Percentiles rank a stretch among this genome's conserved stretches.
Conservation (phyloP, 2,888 invertebrate genomes). For the Biston stratarius region DNA sequence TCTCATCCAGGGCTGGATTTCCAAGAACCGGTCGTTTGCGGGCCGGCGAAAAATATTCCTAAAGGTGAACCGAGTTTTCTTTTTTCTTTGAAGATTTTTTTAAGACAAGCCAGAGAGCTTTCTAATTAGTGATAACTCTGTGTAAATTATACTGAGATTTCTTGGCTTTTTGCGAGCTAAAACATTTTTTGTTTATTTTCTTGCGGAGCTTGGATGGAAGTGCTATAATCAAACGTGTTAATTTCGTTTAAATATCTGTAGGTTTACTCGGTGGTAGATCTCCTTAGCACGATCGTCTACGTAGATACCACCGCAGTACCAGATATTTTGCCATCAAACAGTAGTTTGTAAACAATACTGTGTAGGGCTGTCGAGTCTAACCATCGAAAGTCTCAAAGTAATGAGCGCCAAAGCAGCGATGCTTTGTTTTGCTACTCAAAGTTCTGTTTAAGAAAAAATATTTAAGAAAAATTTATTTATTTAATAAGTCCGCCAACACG, state of each 20-base stretch:
- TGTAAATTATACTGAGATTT: conserved; percentile 32
- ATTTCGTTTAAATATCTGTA: conserved; percentile 4
- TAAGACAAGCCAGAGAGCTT: conserved; percentile 30
- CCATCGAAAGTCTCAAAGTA: too few relatives aligned
- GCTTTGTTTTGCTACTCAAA: too few relatives aligned
- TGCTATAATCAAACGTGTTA: conserved; percentile 11
- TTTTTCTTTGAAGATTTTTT: conserved; percentile 33
- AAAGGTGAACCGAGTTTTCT: conserved; percentile 22
- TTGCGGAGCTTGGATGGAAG: conserved; percentile 3
- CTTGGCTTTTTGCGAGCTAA: conserved; percentile 23
- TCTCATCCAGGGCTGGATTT: conserved; percentile 13
- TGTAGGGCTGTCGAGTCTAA: too few relatives aligned
- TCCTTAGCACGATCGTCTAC: too few relatives aligned
- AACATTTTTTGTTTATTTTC: conserved; percentile 27
- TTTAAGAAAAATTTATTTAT: too few relatives aligned
- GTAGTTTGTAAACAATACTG: too few relatives aligned
- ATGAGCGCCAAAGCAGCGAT: too few relatives aligned
- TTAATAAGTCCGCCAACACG: too few relatives aligned
- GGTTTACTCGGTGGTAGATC: background rate
- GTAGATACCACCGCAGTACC: too few relatives aligned
- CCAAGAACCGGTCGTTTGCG: conserved; percentile 12
- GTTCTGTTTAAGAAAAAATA: too few relatives aligned
- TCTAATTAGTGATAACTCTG: conserved; percentile 38
- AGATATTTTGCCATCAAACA: too few relatives aligned
- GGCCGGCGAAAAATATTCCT: conserved; percentile 34